Evolutionary conservation across 2,888 invertebrate genomes (phyloP), one percentile per base, ranked within the genome.

Genomic region (Drosophila sordidula): DNA sequence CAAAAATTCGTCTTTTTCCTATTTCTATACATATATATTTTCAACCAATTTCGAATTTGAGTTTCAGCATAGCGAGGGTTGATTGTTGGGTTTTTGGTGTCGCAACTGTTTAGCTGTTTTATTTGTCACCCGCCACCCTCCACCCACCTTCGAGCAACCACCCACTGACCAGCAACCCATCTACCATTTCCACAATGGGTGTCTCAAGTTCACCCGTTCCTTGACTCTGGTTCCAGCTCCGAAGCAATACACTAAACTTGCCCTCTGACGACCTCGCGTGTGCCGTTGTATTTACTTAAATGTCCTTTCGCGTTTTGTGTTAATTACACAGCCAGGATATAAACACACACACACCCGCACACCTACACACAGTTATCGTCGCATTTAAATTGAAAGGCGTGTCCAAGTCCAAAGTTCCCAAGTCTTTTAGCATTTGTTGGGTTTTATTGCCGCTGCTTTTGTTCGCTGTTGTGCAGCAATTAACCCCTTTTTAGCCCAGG

Each of bases 341-440:
- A 59, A 44, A 58, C 32, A 52, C 52, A 49, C 49, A 44, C 47
- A 44, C 49, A 42, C 36, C 41, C 44, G 50, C 42, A 44, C 41
- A 50, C 29, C 46, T 39, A 47, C 45, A 16, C 52, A 52, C 18
- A 29, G 54, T 82, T 84, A 80, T 76, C 78, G 71, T 52, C 29
- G 67, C 73, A 77, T 75, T 80, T 73, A 80, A 86, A 84, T 86
- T 87, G 84, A 87, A 84, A 86, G 87, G 86, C 84, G 87, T 87
- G 84, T 83, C 84, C 70, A 67, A 71, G 70, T 74, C 57, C 56
- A 69, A 66, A 63, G 65, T 65, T 55, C 34, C 50, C 67, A 70
- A 64, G 59, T 58, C 49, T 59, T 50, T 36, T 47, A 51, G 44
- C 72, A 42, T 63, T 74, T 74, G 75, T 66, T 74, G 50, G 61